phyloP scores from a whole-genome alignment of 1,140 invertebrate species.

The Drosophila melanica region DNA sequence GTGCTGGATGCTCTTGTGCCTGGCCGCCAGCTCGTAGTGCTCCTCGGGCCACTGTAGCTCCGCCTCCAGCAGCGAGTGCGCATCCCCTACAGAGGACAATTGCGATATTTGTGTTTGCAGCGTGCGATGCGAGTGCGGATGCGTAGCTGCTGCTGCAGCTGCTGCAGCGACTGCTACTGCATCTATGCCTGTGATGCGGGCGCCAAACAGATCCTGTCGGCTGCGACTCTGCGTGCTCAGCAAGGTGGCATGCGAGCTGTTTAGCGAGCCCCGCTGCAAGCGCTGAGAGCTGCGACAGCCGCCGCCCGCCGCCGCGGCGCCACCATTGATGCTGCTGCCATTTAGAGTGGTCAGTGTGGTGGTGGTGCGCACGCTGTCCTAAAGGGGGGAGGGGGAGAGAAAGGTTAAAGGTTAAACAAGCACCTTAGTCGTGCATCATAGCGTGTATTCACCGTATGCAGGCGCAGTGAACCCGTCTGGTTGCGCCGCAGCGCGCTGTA shows the following conservation, averaged over 20 bases:
- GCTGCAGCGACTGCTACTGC: slow-evolving; percentile 6
- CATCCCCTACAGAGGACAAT: slow-evolving; percentile 75
- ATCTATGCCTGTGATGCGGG: slow-evolving; percentile 10
- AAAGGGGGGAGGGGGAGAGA: slow-evolving; percentile 24
- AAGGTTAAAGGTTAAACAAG: slow-evolving; percentile 11
- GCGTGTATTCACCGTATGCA: slow-evolving; percentile 63
- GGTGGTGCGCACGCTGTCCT: slow-evolving; percentile 81
- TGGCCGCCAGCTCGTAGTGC: slow-evolving; percentile 45
- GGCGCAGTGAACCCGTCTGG: slow-evolving; percentile 67
- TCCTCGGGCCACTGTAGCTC: slow-evolving; percentile 65
- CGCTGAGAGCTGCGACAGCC: slow-evolving; percentile 50
- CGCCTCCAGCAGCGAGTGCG: slow-evolving; percentile 70
- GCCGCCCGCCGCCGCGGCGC: slow-evolving; percentile 12
- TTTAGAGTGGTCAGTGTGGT: slow-evolving; percentile 75
- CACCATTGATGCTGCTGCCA: slow-evolving; percentile 45
- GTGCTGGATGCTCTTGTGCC: slow-evolving; percentile 24
- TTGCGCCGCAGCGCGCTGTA: slow-evolving; percentile 73
- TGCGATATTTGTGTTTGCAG: slow-evolving; percentile 79
- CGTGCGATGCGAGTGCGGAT: slow-evolving; percentile 47
- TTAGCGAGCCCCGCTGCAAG: slow-evolving; percentile 62
- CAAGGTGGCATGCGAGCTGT: slow-evolving; percentile 83
- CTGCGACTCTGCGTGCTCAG: slow-evolving; percentile 82
- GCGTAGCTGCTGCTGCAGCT: slow-evolving; percentile 13
- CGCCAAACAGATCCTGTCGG: slow-evolving; percentile 66
- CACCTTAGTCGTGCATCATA: background rate